Base-by-base conservation (phyloP, 2,888 invertebrate species). In the Volucella zonaria region DNA sequence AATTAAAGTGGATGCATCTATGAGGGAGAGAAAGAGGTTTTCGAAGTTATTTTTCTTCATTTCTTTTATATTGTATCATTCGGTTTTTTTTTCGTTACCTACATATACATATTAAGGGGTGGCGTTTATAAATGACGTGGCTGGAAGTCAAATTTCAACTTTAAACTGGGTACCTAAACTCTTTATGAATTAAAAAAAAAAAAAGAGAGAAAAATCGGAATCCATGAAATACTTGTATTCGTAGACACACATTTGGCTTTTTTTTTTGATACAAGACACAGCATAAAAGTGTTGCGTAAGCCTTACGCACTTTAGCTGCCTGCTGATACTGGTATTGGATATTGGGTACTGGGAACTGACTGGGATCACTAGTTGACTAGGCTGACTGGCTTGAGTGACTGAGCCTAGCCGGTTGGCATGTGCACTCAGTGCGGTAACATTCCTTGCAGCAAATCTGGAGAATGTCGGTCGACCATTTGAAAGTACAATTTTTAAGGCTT, bases 341-440 rank as follows among this genome's bases (percentile, higher is more conserved):
- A 31, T 31, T 31, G 31, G 31, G 31, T 31, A 31, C 31, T 31
- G 31, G 31, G 31, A 31, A 31, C 31, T 31, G 31, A 31, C 31
- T 31, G 31, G 31, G 31, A 31, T 31, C 31, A 31, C 31, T 31
- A 31, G 31, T 31, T 31, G 31, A 31, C 31, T 31, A 31, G 31
- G 31, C 31, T 31, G 78, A 68, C 79, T 70, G 73, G 14, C 18
- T 15, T 66, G 43, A 49, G n/a, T 56, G 47, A 49, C 56, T 61
- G 78, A 68, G 77, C 51, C 62, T 64, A 59, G 62, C 74, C 59
- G 75, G 74, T 58, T 67, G 54, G 73, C 79, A 62, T 85, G 83
- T 81, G 85, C 85, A 81, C 85, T 85, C 77, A 85, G 73, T 85
- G 85, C 85, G 76, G 85, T 81, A 85, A 80, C 85, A 85, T 85